Evolutionary conservation across 2,797 vertebrate genomes (phyloP), one percentile per base, ranked within the genome.

Genomic region (Craterocephalus amniculus): DNA sequence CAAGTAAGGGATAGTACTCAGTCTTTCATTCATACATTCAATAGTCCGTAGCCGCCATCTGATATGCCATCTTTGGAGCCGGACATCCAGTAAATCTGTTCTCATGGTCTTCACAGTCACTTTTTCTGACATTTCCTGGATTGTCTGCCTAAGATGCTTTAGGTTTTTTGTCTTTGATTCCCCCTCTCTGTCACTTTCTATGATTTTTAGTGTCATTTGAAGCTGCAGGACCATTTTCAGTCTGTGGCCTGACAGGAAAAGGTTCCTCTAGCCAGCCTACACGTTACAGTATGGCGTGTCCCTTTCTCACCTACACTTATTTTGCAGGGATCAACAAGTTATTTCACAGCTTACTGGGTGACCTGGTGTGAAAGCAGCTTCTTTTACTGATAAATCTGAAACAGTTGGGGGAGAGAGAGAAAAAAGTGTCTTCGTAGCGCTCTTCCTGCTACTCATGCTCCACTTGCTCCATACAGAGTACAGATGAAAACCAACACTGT

Each of bases 341-440:
- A 88, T 90, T 91, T 90, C 91, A 90, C 85, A 83, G 81, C 63
- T 72, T 73, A 71, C 87, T 80, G 79, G 70, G 64, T 83, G 80
- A 87, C 86, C 83, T 67, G 38, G 67, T 59, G 75, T 63, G 79
- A 84, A 83, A 70, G 49, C 13, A 16, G 38, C 35, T 38, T 14
- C 34, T 63, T 85, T 87, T 81, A 61, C 79, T 69, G 83, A 90
- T 86, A 88, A 76, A 85, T 87, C 82, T 77, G 51, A 85, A 75
- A 79, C 75, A 71, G 79, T 67, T 63, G 48, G 26, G 26, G 26
- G 14, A 14, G 14, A 11, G 74, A 5, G 13, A 4, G 29, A 26
- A 58, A 58, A 81, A 77, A 63, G 31, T 79, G 70, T 78, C 86
- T 82, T 72, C 64, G 65, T 83, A 66, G 73, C 61, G 83, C 29